Evolutionary conservation across 2,888 invertebrate genomes (phyloP).

Genomic region (Netelia fuscicornis): DNA sequence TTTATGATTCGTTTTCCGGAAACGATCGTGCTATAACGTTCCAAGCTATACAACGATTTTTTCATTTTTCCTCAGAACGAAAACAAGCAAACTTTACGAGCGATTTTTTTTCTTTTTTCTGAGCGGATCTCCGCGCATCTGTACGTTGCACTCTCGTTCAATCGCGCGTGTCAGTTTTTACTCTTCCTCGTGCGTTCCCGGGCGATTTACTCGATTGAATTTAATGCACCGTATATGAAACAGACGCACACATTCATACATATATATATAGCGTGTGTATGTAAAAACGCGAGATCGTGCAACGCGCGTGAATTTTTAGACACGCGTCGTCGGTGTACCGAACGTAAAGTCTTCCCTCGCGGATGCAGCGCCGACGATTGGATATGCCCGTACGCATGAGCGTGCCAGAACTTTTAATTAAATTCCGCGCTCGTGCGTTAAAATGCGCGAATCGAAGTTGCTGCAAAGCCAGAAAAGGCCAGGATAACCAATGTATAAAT

Average conservation of each 20-base stretch:
- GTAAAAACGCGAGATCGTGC: slow-evolving; percentile 36
- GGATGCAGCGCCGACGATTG: slow-evolving; percentile 41
- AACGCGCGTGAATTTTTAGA: slow-evolving; percentile 34
- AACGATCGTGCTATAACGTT: slow-evolving; percentile 35
- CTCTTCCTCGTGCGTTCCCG: slow-evolving; percentile 24
- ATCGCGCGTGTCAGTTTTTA: slow-evolving; percentile 58
- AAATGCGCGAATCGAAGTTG: slow-evolving; percentile 34
- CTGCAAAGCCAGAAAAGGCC: slow-evolving; percentile 8
- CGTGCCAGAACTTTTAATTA: slow-evolving; percentile 61
- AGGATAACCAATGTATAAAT: not conserved
- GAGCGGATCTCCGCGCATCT: slow-evolving; percentile 3
- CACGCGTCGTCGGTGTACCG: slow-evolving; percentile 19
- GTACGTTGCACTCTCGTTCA: slow-evolving; percentile 22
- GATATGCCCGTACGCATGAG: slow-evolving; percentile 16
- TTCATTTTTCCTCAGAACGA: not conserved
- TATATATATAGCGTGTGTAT: not conserved
- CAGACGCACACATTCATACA: not conserved
- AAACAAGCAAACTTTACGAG: slow-evolving; percentile 4
- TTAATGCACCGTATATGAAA: slow-evolving; percentile 44
- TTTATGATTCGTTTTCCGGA: slow-evolving; percentile 53
- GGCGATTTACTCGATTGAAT: slow-evolving; percentile 44
- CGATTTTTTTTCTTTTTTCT: slow-evolving; percentile 17
- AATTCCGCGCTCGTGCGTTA: slow-evolving; percentile 56
- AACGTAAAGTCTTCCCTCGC: slow-evolving; percentile 22
- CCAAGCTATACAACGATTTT: not conserved